A percentile compares a stretch with the other conserved stretches of the same genome.
Conservation (phyloP, 2,113 vertebrate genomes). For the Campylomormyrus numenius region DNA sequence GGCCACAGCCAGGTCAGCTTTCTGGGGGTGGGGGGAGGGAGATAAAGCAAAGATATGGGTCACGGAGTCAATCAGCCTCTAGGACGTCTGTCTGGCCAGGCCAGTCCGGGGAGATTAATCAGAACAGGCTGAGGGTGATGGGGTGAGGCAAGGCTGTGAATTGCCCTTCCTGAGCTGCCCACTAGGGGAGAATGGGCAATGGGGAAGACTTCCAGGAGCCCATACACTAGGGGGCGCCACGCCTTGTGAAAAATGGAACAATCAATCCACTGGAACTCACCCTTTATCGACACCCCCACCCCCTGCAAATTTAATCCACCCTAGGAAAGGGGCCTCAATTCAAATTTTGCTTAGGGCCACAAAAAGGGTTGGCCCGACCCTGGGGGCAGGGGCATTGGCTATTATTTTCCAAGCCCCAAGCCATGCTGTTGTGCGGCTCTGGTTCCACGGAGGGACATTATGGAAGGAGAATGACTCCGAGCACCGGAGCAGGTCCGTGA, state of each 20-base stretch:
- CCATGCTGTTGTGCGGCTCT: not conserved
- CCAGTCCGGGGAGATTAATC: not conserved
- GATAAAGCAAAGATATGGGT: slow-evolving; percentile 16
- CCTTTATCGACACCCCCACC: not conserved
- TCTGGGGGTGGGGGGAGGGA: slow-evolving; percentile 61
- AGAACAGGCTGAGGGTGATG: not conserved
- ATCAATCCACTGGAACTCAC: not conserved
- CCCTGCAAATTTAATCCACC: not conserved
- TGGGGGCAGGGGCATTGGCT: not conserved
- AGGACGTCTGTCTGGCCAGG: not conserved
- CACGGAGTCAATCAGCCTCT: not conserved
- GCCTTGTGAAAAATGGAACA: not conserved
- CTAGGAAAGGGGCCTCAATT: not conserved
- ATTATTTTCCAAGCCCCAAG: too few species aligned
- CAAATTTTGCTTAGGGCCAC: not conserved
- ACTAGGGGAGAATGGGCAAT: not conserved
- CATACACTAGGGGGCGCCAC: not conserved
- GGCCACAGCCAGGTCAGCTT: slow-evolving; percentile 90
- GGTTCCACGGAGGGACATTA: not conserved
- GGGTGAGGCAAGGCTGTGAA: not conserved
- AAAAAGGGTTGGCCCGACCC: not conserved
- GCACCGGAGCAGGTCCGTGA: not conserved
- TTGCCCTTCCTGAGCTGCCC: not conserved
- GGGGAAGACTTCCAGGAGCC: not conserved
- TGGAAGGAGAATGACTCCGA: not conserved